Base-by-base conservation (phyloP, 2,797 vertebrate species). In the Ibycter americanus region DNA sequence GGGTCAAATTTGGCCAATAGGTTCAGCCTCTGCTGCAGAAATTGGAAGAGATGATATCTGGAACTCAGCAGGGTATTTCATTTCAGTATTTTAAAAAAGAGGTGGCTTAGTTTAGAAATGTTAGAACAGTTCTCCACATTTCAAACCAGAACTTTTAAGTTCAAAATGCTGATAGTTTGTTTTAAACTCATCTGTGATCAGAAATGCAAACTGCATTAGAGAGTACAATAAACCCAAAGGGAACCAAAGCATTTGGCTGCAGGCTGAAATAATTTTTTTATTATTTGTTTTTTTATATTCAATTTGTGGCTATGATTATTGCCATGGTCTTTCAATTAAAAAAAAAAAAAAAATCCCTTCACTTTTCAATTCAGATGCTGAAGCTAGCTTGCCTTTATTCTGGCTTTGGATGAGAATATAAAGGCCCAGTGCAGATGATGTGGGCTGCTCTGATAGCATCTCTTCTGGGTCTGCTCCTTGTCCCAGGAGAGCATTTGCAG, bases 201-300 rank as follows among this genome's bases (percentile, higher is more conserved):
- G 83, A 96, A 89, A 44, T 63, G 59, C 56, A 87, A 77, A 83
- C 85, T 83, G 47, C 49, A 16, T 90, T 90, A 68, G 49, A 80
- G 67, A 74, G 46, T 83, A 82, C 65, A 86, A 46, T 88, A 78
- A 96, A 72, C 85, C 85, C 68, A 91, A 82, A 92, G 46, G 54
- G 68, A 96, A 93, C 89, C 86, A 95, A 93, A 89, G 13, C 67
- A 29, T 61, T 80, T 44, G 52, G 15, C 61, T 76, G 32, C 27
- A 83, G 19, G 40, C 65, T 90, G 77, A 88, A 91, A 79, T 84
- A 3, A 11, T 40, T 11, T 40, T 40, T 10, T 38, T 38, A 12
- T 40, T 40, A 12, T 40, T 40, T 11, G 11, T 40, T 11, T 40
- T 80, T n/a, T n/a, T n/a, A n/a, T n/a, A n/a, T 21, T 52, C 1